Evolutionary conservation across 2,888 invertebrate genomes (phyloP).

Genomic region (Agrenia bidenticulata): DNA sequence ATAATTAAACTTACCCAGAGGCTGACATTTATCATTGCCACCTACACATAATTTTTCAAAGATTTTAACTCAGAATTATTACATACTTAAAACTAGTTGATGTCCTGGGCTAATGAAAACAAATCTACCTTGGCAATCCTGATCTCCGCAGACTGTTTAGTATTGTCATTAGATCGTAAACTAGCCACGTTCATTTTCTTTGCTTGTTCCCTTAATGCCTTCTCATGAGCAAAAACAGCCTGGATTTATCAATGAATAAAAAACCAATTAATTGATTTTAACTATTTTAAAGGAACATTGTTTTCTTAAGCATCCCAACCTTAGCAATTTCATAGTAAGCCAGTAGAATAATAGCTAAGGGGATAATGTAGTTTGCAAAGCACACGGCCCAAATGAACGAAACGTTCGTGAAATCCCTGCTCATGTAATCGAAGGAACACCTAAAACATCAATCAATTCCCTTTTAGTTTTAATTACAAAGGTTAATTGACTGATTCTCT

Average conservation of each 20-base stretch:
- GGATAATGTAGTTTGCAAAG: conserved; percentile 73
- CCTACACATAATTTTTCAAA: conserved; percentile 56
- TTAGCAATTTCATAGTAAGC: conserved; percentile 85
- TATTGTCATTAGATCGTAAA: conserved; percentile 64
- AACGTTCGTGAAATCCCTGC: conserved; percentile 71
- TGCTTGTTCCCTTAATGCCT: conserved; percentile 34
- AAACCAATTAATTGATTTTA: background rate
- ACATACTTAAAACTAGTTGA: background rate
- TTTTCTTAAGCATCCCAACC: conserved; percentile 48
- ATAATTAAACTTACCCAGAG: conserved; percentile 93
- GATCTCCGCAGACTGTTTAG: conserved; percentile 78
- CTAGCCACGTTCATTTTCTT: conserved; percentile 45
- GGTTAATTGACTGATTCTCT: no score
- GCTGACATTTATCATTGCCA: conserved; percentile 82
- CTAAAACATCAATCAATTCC: conserved; percentile 23
- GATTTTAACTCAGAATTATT: background rate
- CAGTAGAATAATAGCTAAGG: conserved; percentile 77
- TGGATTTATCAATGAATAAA: background rate
- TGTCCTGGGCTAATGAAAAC: no score
- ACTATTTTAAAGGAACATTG: background rate
- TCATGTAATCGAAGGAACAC: conserved; percentile 85
- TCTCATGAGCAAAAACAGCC: conserved; percentile 39
- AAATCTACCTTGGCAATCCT: conserved; percentile 80
- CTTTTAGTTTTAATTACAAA: no score
- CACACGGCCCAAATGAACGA: conserved; percentile 78